phyloP scores from a whole-genome alignment of 2,888 invertebrate species.

The Apamea anceps region DNA sequence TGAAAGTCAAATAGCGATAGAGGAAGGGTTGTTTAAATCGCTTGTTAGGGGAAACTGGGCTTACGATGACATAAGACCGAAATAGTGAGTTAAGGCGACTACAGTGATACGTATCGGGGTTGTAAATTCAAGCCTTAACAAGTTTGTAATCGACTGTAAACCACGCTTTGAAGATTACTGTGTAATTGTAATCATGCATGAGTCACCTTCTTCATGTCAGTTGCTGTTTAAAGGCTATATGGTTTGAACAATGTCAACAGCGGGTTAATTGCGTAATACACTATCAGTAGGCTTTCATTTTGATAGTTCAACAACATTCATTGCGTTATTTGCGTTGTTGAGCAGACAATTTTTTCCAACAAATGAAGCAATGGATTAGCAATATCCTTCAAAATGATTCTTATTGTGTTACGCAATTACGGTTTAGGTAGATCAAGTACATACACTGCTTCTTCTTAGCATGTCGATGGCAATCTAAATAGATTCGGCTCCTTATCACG shows the following conservation, averaged over 20 bases:
- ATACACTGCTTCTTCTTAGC: too few relatives aligned
- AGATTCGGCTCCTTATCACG: too few relatives aligned
- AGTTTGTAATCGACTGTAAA: conserved; percentile 3
- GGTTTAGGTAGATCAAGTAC: background rate
- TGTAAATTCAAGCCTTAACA: conserved; percentile 7
- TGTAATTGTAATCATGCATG: background rate
- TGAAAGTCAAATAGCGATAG: conserved; percentile 48
- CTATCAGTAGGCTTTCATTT: too few relatives aligned
- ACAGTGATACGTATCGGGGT: background rate
- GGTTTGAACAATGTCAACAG: background rate
- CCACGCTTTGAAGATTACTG: background rate
- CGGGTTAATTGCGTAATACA: too few relatives aligned
- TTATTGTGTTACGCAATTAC: too few relatives aligned
- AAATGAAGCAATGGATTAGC: too few relatives aligned
- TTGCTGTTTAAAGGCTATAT: background rate
- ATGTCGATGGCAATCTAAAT: too few relatives aligned
- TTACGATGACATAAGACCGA: conserved; percentile 26
- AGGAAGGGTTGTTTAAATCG: conserved; percentile 23
- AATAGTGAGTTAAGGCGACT: conserved; percentile 18
- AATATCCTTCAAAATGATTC: too few relatives aligned
- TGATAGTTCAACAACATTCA: too few relatives aligned
- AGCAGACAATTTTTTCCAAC: too few relatives aligned
- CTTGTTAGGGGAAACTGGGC: conserved; percentile 2
- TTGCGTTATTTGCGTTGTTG: too few relatives aligned
- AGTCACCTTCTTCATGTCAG: background rate